These are phyloP conservation scores for Pocillopora damicornis DNA, from an alignment of 64 coral and sea anemone genomes.

Conservation along the genomic window DNA sequence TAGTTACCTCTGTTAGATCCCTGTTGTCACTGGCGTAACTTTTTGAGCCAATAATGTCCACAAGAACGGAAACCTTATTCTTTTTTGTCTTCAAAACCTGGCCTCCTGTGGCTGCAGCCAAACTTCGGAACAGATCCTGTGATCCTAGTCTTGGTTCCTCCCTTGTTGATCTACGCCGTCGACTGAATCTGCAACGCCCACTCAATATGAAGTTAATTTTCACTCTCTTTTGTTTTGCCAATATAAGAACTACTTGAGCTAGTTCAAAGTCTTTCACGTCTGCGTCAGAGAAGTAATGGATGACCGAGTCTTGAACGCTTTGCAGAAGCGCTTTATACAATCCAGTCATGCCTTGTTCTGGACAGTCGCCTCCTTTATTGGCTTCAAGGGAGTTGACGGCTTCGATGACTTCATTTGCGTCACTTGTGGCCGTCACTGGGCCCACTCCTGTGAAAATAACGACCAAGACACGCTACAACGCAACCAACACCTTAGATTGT, in stretches of 20 bases:
- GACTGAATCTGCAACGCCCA: slow-evolving; percentile 18
- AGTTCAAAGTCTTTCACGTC: slow-evolving; percentile 46
- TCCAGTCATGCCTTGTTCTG: slow-evolving; percentile 64
- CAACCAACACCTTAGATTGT: too few species aligned
- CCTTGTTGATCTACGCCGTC: slow-evolving; percentile 1
- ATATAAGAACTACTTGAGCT: slow-evolving; percentile 23
- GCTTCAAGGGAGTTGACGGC: slow-evolving; percentile 49
- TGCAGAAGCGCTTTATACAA: slow-evolving; percentile 54
- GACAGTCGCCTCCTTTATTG: slow-evolving; percentile 52
- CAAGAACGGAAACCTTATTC: neutral
- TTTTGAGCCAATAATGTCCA: slow-evolving; percentile 34
- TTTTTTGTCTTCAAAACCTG: neutral
- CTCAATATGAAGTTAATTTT: slow-evolving; percentile 52
- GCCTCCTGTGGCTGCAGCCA: slow-evolving; percentile 24
- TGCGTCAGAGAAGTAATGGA: slow-evolving; percentile 78
- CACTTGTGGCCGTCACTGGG: slow-evolving; percentile 52
- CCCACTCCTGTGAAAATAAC: slow-evolving; percentile 43
- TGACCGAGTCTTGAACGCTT: slow-evolving; percentile 46
- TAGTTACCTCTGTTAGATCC: slow-evolving; percentile 11
- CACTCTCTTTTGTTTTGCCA: slow-evolving; percentile 54
- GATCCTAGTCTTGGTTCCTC: neutral
- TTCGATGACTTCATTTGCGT: slow-evolving; percentile 49
- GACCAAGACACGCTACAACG: neutral
- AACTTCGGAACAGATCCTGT: slow-evolving; percentile 2
- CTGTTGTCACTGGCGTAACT: neutral